Percentiles rank a stretch among this genome's conserved stretches.
phyloP scores from a whole-genome alignment of 2,888 invertebrate genomes.

The Apamea epomidion region DNA sequence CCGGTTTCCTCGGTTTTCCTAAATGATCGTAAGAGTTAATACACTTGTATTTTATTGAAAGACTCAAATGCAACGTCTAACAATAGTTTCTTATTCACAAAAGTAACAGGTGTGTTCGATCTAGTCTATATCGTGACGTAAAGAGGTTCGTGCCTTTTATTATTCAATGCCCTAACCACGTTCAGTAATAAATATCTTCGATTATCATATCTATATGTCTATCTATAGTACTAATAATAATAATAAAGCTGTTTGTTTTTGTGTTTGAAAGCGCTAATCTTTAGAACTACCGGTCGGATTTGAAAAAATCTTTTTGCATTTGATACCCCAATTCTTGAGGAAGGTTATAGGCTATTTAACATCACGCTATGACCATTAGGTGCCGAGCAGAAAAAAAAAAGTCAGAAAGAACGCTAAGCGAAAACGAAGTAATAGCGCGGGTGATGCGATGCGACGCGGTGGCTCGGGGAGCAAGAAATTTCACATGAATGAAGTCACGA shows the following conservation, averaged over 20 bases:
- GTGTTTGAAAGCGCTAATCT: not conserved
- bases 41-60: not conserved
- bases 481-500: not conserved
- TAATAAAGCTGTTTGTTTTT: too few relatives aligned
- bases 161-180: constrained; percentile 28
- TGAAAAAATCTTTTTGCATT: not conserved
- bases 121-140: constrained; percentile 35
- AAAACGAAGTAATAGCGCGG: not conserved
- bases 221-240: not conserved
- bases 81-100: constrained; percentile 33
- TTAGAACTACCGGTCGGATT: not conserved
- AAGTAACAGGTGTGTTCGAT: constrained; percentile 54
- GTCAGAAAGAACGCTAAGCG: not conserved
- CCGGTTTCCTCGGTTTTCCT: too few relatives aligned
- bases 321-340: not conserved
- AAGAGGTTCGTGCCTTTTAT: constrained; percentile 41
- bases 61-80: constrained; percentile 10
- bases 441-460: not conserved
- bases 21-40: not conserved
- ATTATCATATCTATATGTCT: not conserved
- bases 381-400: not conserved
- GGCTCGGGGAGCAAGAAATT: not conserved
- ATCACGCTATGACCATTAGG: not conserved
- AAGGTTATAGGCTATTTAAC: not conserved
- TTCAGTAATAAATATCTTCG: constrained; percentile 22